Evolutionary conservation across 2,797 vertebrate genomes (phyloP), one percentile per base, ranked within the genome.

Genomic region (Catharus ustulatus): DNA sequence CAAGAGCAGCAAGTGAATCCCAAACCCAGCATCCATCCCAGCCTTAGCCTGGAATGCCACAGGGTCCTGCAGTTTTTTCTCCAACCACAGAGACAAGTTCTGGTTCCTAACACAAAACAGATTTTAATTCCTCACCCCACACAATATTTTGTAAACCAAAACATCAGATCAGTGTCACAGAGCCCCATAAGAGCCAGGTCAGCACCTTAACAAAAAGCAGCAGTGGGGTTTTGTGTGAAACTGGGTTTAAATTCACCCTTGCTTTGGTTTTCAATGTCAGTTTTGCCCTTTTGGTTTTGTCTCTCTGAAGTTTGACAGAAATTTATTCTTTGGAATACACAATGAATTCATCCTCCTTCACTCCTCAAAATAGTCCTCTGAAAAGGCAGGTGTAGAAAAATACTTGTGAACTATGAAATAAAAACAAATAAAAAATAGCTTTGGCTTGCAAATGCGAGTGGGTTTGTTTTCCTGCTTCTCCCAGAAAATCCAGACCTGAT

Each of bases 381-480:
- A 38, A 83, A 94, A 95, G 84, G 42, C 81, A 83, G 1, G 1
- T 26, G 26, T 93, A 93, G 11, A 95, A 94, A 97, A 95, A 92
- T 93, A 95, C 32, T 91, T 62, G 34, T 48, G 38, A 75, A n/a
- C 49, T 93, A 59, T 42, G 24, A 52, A 71, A 36, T 55, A 26
- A 58, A 36, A 80, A 45, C 71, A 36, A 18, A 21, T 46, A 23
- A 26, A 90, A 91, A 83, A 59, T 8, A 27, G 13, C 64, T 94
- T 62, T 95, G 77, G 87, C 43, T 94, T 85, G 79, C 30, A 58
- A 42, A 21, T 16, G n/a, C 18, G 24, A 4, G 7, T n/a, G 68
- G 57, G 22, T 54, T 80, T 68, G 48, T 66, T 66, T 49, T 62
- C 42, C 58, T 84, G 48, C 84, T 79, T 34, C 16, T 43, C 32